These are phyloP conservation scores for Hydrolagus colliei DNA, from an alignment of 2,797 vertebrate genomes.

Conservation along the genomic window DNA sequence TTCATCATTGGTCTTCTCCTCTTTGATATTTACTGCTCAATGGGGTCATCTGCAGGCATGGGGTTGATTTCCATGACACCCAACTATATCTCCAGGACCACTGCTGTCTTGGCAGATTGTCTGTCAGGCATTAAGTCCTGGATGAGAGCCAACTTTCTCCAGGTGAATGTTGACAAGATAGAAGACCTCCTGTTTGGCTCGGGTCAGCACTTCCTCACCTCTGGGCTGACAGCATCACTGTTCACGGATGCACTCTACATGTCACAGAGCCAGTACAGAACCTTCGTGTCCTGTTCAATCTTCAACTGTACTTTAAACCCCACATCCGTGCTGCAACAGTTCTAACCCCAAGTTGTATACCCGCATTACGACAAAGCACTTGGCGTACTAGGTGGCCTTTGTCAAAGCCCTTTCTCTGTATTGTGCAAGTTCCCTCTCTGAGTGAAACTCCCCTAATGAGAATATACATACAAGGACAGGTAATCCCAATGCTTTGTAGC, in stretches of 20 bases:
- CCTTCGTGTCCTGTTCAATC: neutral
- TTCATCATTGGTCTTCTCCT: too few species aligned
- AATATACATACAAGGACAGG: slow-evolving; percentile 34
- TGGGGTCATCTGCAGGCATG: too few species aligned
- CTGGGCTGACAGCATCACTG: neutral
- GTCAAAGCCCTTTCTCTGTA: too few species aligned
- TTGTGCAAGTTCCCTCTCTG: too few species aligned
- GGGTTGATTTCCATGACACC: too few species aligned
- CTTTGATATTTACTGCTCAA: too few species aligned
- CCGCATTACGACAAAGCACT: slow-evolving; percentile 33
- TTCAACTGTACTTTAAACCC: neutral
- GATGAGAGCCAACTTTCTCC: neutral
- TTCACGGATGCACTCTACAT: neutral
- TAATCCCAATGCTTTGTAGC: too few species aligned
- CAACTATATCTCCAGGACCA: too few species aligned
- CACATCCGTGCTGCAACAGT: neutral
- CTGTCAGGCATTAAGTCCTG: neutral
- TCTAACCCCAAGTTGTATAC: slow-evolving; percentile 15
- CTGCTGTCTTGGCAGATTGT: neutral
- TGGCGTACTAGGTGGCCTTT: too few species aligned
- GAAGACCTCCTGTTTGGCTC: neutral
- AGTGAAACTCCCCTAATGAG: slow-evolving; percentile 10
- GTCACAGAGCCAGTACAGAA: neutral
- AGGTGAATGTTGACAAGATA: neutral
- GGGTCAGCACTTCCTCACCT: neutral